Percentiles rank a stretch among this genome's conserved stretches.
phyloP scores from a whole-genome alignment of 2,113 vertebrate species.

The Podarcis raffonei region DNA sequence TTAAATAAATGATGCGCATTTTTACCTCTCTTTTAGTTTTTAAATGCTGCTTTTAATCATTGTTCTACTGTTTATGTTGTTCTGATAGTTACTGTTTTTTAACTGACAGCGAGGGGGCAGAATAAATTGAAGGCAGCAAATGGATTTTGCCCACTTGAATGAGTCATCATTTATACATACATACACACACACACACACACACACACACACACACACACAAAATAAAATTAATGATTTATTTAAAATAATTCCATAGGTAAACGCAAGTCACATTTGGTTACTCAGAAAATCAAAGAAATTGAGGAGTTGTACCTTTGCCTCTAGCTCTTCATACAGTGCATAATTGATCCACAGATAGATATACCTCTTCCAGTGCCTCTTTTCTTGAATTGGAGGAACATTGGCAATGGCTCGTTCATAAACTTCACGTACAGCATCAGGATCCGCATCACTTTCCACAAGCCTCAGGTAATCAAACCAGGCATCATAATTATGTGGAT shows the following conservation, averaged over 20 bases:
- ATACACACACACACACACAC: fast-evolving
- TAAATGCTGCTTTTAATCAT: background rate
- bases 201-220: no score
- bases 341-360: conserved; percentile 99
- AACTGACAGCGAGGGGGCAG: background rate
- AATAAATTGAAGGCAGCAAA: background rate
- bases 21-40: no score
- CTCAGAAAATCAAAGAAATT: fast-evolving
- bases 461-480: conserved; percentile 97
- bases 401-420: conserved; percentile 97
- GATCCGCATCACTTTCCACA: conserved; percentile 91
- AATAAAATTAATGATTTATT: background rate
- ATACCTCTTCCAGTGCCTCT: conserved; percentile 97
- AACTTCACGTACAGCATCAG: conserved; percentile 88
- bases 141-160: background rate
- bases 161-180: background rate
- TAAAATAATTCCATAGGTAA: background rate
- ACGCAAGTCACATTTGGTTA: background rate
- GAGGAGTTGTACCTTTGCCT: conserved; percentile 82
- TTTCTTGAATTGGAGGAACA: conserved; percentile 91
- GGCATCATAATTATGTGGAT: conserved; percentile 96
- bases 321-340: conserved; percentile 93
- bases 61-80: background rate
- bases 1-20: background rate
- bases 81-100: background rate